These are phyloP conservation scores for Ciconia maguari DNA, from an alignment of 2,113 vertebrate genomes.

Conservation along the genomic window DNA sequence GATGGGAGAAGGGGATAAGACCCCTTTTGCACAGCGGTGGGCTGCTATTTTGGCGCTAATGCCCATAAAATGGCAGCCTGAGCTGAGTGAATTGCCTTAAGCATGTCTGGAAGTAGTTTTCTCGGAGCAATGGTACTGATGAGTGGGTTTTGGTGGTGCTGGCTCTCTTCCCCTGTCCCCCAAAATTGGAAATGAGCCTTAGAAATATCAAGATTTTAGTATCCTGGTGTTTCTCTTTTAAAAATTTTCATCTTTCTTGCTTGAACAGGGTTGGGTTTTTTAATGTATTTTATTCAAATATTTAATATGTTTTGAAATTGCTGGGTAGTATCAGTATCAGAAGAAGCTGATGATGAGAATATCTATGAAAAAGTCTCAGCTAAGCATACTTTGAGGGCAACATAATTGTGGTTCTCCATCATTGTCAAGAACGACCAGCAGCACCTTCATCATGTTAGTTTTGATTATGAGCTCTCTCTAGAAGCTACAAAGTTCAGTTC, in stretches of 20 bases:
- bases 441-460: neutral
- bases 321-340: neutral
- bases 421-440: neutral
- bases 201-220: neutral
- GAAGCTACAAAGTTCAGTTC: neutral
- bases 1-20: neutral
- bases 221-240: neutral
- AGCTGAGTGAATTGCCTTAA: neutral
- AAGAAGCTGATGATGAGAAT: neutral
- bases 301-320: neutral
- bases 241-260: neutral
- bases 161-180: neutral
- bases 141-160: neutral
- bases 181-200: neutral
- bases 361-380: neutral
- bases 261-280: neutral
- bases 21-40: neutral
- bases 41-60: neutral
- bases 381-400: neutral
- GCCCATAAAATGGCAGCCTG: neutral
- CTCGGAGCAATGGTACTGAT: neutral
- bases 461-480: neutral
- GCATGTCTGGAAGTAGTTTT: neutral
- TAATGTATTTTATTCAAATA: neutral
- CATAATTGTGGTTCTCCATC: neutral